Conservation (phyloP, 2,888 invertebrate species). For the Tenodera sinensis region DNA sequence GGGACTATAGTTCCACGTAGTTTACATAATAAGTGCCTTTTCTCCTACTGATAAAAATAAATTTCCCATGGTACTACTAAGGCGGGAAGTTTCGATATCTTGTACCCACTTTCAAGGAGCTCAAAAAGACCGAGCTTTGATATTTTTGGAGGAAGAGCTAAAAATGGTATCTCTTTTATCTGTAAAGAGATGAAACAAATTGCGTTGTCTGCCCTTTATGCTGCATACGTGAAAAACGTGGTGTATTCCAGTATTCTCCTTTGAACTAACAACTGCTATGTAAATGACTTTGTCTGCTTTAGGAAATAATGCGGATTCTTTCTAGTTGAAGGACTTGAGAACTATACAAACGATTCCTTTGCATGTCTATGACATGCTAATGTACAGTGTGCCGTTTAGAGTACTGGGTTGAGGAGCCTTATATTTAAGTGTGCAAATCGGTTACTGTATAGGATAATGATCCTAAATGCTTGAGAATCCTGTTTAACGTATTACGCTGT, state of each 20-base stretch:
- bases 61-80: neutral
- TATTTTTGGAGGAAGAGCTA: neutral
- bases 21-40: neutral
- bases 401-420: too few species aligned
- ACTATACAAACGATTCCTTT: neutral
- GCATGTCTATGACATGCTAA: neutral
- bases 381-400: neutral
- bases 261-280: neutral
- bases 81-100: neutral
- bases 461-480: too few species aligned
- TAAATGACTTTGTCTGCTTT: neutral
- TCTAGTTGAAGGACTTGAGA: neutral
- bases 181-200: neutral
- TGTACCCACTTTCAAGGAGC: neutral
- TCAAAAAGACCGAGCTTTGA: neutral
- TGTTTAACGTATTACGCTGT: too few species aligned
- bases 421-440: too few species aligned
- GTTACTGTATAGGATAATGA: too few species aligned
- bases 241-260: neutral
- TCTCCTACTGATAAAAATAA: neutral
- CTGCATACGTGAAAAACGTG: neutral
- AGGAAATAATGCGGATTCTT: neutral
- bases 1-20: neutral
- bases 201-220: neutral
- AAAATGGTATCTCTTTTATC: neutral